Base-by-base conservation (phyloP, 2,888 invertebrate genomes). In the Blastobasis adustella region DNA sequence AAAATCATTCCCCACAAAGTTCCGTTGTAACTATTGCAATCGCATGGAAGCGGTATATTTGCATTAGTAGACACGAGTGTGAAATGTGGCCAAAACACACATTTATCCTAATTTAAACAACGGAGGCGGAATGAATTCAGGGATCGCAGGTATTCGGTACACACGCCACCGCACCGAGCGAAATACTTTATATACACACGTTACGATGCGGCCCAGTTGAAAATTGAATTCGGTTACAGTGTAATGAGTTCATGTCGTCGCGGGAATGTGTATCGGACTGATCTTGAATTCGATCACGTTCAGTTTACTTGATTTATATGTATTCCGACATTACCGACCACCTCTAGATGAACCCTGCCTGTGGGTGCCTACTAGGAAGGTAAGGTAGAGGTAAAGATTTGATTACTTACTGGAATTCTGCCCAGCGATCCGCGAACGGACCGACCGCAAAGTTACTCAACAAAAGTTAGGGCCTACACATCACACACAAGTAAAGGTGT, bases 161-260 rank as follows among this genome's bases (percentile, higher is more conserved):
- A 64, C 65, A 73, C 71, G 76, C 71, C 23, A 23, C 23, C 23
- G 23, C 65, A 60, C 61, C 68, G 71, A 69, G 80, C 79, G 80
- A 78, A 83, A 82, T 83, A 80, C 23, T 23, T 23, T 23, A 23
- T 23, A 23, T 23, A 23, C 23, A 23, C 23, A 23, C 1, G 23
- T 83, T 80, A 77, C 77, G 79, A 84, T 79, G 76, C 72, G 78
- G 77, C 69, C 69, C 71, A 68, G 72, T 69, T 65, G 75, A 76
- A 84, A 84, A 86, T 85, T 84, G 82, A 83, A 85, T 86, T 84
- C 78, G 81, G 83, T 79, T 84, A 79, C 74, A 78, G 73, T 80
- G 77, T 86, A 86, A 87, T 85, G 83, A 85, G 80, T 81, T 79
- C 77, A 77, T 79, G 79, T 78, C 77, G 76, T 66, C 70, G 23